A percentile compares a stretch with the other conserved stretches of the same genome.
phyloP scores from a whole-genome alignment of 2,888 invertebrate genomes.

The Strigamia crassipes region DNA sequence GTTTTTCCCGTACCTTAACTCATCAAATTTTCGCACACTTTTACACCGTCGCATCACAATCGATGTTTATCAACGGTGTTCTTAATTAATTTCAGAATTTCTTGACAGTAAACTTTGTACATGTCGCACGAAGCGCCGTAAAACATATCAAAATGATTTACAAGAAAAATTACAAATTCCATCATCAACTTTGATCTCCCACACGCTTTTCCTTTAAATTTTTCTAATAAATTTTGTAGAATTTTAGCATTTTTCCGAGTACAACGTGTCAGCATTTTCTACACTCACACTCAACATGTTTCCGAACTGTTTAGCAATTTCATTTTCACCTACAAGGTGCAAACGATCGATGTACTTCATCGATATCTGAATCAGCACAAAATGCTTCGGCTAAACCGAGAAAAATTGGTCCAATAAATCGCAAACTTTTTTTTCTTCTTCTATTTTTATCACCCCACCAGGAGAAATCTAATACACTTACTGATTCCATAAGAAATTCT shows the following conservation, averaged over 20 bases:
- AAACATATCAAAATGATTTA: too few relatives aligned
- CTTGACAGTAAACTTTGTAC: too few relatives aligned
- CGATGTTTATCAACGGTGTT: too few relatives aligned
- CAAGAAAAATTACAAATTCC: too few relatives aligned
- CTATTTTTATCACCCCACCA: not conserved
- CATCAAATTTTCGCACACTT: too few relatives aligned
- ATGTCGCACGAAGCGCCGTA: too few relatives aligned
- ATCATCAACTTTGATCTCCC: too few relatives aligned
- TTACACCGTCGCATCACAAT: too few relatives aligned
- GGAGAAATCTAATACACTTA: not conserved
- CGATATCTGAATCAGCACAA: conserved; percentile 8
- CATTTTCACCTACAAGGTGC: conserved; percentile 16
- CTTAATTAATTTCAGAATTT: too few relatives aligned
- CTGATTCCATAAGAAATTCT: not conserved
- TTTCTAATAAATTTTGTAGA: too few relatives aligned
- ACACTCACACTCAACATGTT: not conserved
- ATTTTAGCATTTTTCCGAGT: not conserved
- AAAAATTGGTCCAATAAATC: not conserved
- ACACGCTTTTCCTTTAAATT: too few relatives aligned
- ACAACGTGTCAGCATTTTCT: not conserved
- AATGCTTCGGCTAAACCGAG: not conserved
- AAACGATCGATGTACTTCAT: conserved; percentile 4
- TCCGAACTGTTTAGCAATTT: conserved; percentile 21
- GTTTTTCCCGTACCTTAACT: too few relatives aligned
- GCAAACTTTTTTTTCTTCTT: not conserved